These are phyloP conservation scores for human (Homo sapiens) DNA, from an alignment of 2,113 vertebrate species.

Conservation along the genomic window GRCh38 chr18:74642001-74642500, in stretches of 20 bases:
- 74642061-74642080: conserved; percentile 1
- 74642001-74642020: conserved; percentile 28
- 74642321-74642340: conserved; percentile 66
- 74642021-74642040: conserved; percentile 52
- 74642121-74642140: conserved; percentile 57
- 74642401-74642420: conserved; percentile 34
- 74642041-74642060: not conserved
- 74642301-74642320: conserved; percentile 71
- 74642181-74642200: conserved; percentile 72
- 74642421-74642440: not conserved
- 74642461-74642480: conserved; percentile 25
- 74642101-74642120: conserved; percentile 72
- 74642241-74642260: conserved; percentile 72
- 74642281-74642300: conserved; percentile 72
- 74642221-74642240: conserved; percentile 80
- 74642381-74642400: conserved; percentile 52
- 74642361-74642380: conserved; percentile 66
- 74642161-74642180: conserved; percentile 77
- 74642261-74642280: conserved; percentile 66
- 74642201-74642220: conserved; percentile 79
- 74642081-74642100: conserved; percentile 64
- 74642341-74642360: conserved; percentile 42
- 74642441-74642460: conserved; percentile 39
- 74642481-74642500: conserved; percentile 44
- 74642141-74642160: conserved; percentile 78